Evolutionary conservation across 2,888 invertebrate genomes (phyloP).

Genomic region (Scaptomyza caliginosa): DNA sequence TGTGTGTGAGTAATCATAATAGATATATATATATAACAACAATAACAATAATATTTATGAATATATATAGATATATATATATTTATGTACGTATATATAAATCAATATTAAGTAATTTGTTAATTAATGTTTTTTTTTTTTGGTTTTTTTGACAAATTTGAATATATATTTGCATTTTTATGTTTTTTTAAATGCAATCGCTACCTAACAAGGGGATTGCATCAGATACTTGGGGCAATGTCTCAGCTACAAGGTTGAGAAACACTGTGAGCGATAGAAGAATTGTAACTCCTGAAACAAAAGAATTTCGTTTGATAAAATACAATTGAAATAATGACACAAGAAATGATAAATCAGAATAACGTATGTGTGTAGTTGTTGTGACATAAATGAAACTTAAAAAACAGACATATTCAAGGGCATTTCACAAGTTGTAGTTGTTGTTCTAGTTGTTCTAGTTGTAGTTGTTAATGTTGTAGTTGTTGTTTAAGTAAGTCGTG

Average conservation of each 20-base stretch:
- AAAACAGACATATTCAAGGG: conserved; percentile 52
- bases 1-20: conserved; percentile 80
- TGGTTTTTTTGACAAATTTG: conserved; percentile 76
- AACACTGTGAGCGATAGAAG: conserved; percentile 99
- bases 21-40: conserved; percentile 79
- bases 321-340: conserved; percentile 65
- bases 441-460: conserved; percentile 23
- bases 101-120: conserved; percentile 78
- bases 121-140: conserved; percentile 67
- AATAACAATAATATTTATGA: conserved; percentile 80
- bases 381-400: conserved; percentile 60
- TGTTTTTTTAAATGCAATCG: conserved; percentile 84
- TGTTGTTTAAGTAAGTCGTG: conserved; percentile 16
- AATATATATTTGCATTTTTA: conserved; percentile 82
- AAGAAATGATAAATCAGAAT: conserved; percentile 67
- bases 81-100: conserved; percentile 81
- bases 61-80: conserved; percentile 81
- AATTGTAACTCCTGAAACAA: conserved; percentile 98
- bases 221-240: conserved; percentile 99
- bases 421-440: conserved; percentile 42
- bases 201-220: conserved; percentile 99
- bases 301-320: conserved; percentile 82
- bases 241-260: conserved; percentile 99
- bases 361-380: conserved; percentile 60
- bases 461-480: conserved; percentile 12